Evolutionary conservation across 1,140 invertebrate species (phyloP), one percentile per base, ranked within the genome.

Genomic region (Manduca sexta): DNA sequence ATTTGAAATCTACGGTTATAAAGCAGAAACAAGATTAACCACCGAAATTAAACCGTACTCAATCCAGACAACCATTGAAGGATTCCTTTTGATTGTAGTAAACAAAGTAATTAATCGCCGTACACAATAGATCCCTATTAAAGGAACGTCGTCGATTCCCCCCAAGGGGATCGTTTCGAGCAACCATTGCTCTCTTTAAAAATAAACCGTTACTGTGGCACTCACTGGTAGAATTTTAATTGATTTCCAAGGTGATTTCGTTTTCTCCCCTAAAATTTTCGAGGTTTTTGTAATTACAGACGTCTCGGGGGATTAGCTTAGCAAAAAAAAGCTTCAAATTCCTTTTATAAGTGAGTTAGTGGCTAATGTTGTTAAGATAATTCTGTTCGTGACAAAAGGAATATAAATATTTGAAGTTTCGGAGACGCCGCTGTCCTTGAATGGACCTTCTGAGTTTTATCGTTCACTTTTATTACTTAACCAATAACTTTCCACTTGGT

Each of bases 121-220:
- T 44, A 63, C 56, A 65, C 55, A 55, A 77, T 79, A 78, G 64
- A 69, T 74, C 60, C 69, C 67, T 70, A 74, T 80, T 80, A 78
- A 71, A 67, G 54, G 55, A 76, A 73, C 68, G 69, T 69, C 60
- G 65, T 42, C 57, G 45, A 42, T 64, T 64, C 45, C 41, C 60
- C 74, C 63, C 67, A 3, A 35, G 71, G 67, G 74, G 46, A 61
- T 57, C 53, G 52, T 71, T 69, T 52, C 33, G 58, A 54, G 59
- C 55, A 51, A 56, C 17, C 30, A 54, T 60, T 52, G 60, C 50
- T 56, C 52, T 54, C 52, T 74, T 70, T 63, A 68, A 73, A 73
- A 79, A 72, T 71, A 73, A 63, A 69, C 58, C 38, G 12, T 56
- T 41, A 61, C 54, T 8, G 60, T 64, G 64, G 61, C 57, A 41